These are phyloP conservation scores for Lethenteron camtschaticum DNA, from an alignment of 2,113 vertebrate genomes.

Conservation along the genomic window DNA sequence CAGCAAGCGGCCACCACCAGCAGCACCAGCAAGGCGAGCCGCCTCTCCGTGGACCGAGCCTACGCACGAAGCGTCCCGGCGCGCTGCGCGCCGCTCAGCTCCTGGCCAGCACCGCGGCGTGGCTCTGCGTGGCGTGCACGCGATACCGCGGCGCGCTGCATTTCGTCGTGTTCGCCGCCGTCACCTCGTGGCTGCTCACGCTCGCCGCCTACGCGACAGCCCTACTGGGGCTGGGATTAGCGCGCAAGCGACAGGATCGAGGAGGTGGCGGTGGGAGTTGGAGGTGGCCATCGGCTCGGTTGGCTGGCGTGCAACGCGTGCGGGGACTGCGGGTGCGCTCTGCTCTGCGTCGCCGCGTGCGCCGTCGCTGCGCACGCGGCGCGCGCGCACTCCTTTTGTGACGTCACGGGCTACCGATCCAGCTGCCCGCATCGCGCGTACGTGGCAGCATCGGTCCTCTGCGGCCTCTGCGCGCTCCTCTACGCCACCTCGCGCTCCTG, in stretches of 20 bases:
- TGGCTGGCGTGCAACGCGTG: background rate
- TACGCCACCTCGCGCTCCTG: background rate
- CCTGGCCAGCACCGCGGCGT: background rate
- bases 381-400: background rate
- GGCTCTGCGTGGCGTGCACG: constrained; percentile 4
- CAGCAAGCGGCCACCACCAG: no score
- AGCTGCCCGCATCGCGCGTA: background rate
- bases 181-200: constrained; percentile 1
- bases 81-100: background rate
- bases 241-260: background rate
- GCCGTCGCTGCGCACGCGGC: background rate
- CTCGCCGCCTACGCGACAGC: background rate
- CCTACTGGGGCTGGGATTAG: background rate
- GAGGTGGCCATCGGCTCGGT: background rate
- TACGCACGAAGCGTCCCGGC: constrained; percentile 3
- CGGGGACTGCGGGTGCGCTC: background rate
- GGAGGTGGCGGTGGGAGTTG: background rate
- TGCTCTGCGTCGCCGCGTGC: background rate
- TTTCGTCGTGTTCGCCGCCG: background rate
- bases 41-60: background rate
- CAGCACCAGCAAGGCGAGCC: no score
- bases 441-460: background rate
- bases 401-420: background rate
- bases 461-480: background rate
- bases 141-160: background rate